Conservation (phyloP, 2,113 vertebrate genomes). For the Pandion haliaetus region DNA sequence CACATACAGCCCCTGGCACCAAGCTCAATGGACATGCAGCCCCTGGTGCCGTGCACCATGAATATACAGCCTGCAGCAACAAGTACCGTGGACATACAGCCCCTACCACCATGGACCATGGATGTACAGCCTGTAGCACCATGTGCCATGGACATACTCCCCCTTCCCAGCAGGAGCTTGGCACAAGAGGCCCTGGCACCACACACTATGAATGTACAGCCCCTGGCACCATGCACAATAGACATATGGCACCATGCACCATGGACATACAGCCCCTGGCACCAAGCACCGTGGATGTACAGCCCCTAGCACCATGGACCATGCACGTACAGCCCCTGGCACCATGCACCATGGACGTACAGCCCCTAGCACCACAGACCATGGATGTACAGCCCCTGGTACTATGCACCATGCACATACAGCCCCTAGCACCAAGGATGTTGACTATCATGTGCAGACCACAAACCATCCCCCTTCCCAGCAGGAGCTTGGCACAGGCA, state of each 20-base stretch:
- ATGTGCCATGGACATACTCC: rapidly evolving
- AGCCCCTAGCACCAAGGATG: background rate
- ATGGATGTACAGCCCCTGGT: rapidly evolving
- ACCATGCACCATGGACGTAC: rapidly evolving
- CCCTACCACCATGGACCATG: background rate
- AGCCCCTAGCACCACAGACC: background rate
- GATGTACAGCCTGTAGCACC: background rate
- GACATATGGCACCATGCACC: rapidly evolving
- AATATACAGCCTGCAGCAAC: background rate
- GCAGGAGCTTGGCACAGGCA: background rate
- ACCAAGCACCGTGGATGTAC: background rate
- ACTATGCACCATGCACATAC: rapidly evolving
- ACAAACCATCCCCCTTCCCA: background rate
- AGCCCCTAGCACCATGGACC: background rate
- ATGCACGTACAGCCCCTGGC: too few relatives aligned
- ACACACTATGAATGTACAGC: background rate
- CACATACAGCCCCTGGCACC: background rate
- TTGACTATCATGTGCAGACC: rapidly evolving
- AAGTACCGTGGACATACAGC: background rate
- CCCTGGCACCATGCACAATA: rapidly evolving
- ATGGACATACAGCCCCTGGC: background rate
- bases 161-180: too few relatives aligned
- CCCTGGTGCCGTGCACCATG: too few relatives aligned
- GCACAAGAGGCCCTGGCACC: background rate
- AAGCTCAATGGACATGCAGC: rapidly evolving